These are phyloP conservation scores for Marcusenius ussheri DNA, from an alignment of 2,113 vertebrate species.

Conservation along the genomic window DNA sequence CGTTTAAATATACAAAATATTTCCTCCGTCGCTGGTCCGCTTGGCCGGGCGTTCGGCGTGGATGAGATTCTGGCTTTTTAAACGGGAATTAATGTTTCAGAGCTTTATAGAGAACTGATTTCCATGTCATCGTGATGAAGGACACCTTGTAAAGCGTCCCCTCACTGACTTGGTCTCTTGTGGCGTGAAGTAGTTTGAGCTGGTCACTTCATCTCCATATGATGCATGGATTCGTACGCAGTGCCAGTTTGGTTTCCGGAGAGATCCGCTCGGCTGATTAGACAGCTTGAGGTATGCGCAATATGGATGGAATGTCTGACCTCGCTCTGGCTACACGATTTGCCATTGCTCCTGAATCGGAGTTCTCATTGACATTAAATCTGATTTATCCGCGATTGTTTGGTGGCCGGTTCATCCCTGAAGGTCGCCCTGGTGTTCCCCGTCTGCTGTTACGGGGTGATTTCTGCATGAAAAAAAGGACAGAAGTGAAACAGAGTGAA, in stretches of 20 bases:
- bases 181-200: not conserved
- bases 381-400: not conserved
- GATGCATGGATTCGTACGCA: not conserved
- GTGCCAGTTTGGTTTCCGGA: not conserved
- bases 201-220: not conserved
- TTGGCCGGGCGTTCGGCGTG: not conserved
- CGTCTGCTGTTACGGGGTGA: not conserved
- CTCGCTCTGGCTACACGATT: not conserved
- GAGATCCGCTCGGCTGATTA: not conserved
- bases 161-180: not conserved
- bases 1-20: not conserved
- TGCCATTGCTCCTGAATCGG: not conserved
- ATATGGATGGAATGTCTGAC: not conserved
- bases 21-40: not conserved
- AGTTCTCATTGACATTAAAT: not conserved
- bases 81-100: not conserved
- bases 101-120: not conserved
- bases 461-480: not conserved
- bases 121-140: not conserved
- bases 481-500: not conserved
- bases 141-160: not conserved
- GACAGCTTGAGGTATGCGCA: not conserved
- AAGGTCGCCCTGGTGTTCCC: not conserved
- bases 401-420: not conserved
- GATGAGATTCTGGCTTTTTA: not conserved